Base-by-base conservation (phyloP, 2,888 invertebrate genomes). In the Girardia tigrina region DNA sequence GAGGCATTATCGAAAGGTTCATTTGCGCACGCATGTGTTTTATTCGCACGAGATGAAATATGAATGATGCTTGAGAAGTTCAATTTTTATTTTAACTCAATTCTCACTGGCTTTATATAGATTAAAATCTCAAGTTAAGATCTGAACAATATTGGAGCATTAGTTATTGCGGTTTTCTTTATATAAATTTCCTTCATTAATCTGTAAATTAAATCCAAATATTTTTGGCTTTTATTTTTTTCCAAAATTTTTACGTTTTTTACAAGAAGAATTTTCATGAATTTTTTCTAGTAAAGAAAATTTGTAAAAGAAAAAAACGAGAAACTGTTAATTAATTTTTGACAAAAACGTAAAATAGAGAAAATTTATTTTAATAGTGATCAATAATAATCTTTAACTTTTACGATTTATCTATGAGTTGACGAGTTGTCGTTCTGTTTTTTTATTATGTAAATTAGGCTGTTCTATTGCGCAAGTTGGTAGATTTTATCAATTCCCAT, bases 1-100 rank as follows among this genome's bases (percentile, higher is more conserved):
- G 56, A 56, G 56, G 56, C 56, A 56, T 56, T 56, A 56, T 56
- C 56, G 56, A 56, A 56, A 56, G 56, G 56, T 56, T 56, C 56
- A 56, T 56, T 56, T 56, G 56, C 56, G 56, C 56, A 56, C 56
- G 56, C 56, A 56, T 56, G 56, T 56, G 56, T 56, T 56, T 56
- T 56, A 56, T 56, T 56, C 56, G 56, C 56, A 56, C 56, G 56
- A 56, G 56, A 56, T 56, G 56, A 56, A 56, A 56, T 56, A 56
- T 56, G 56, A 56, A 56, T 56, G 56, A 56, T 56, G 56, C 56
- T 56, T 56, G 56, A 56, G 56, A 56, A 56, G 56, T 56, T 56
- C 56, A 56, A 56, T 56, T 56, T 56, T 56, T 56, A 56, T 56
- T 56, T 56, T 56, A 56, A 56, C 56, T 56, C 56, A 56, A 56